These are phyloP conservation scores for Ctenochaetus hawaiiensis DNA, from an alignment of 2,797 vertebrate genomes.

Conservation along the genomic window DNA sequence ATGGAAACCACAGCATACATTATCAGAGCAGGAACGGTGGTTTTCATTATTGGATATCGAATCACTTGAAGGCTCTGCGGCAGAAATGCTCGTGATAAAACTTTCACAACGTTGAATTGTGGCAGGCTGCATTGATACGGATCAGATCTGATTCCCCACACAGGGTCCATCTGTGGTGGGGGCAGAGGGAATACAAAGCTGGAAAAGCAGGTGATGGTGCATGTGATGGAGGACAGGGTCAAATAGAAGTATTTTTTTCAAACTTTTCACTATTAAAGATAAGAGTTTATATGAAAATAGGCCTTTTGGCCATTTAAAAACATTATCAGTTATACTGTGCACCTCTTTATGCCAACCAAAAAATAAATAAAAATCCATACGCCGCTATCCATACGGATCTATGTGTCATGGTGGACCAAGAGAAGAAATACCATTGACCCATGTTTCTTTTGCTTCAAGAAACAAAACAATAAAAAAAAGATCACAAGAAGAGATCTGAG, in stretches of 20 bases:
- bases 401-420: not conserved
- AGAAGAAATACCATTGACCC: not conserved
- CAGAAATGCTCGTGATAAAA: not conserved
- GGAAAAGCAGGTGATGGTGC: not conserved
- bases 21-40: not conserved
- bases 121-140: not conserved
- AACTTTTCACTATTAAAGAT: not conserved
- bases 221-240: not conserved
- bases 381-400: too few relatives aligned
- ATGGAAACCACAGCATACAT: not conserved
- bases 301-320: too few relatives aligned
- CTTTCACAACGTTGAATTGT: not conserved
- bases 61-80: not conserved
- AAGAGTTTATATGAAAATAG: too few relatives aligned
- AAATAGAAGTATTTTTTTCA: not conserved
- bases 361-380: too few relatives aligned
- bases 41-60: not conserved
- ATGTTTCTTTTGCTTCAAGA: not conserved
- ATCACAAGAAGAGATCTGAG: not conserved
- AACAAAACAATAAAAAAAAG: not conserved
- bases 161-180: not conserved
- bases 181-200: not conserved
- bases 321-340: too few relatives aligned
- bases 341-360: too few relatives aligned
- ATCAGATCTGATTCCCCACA: not conserved